These are phyloP conservation scores for Sus scrofa DNA, from an alignment of 2,113 vertebrate species.

Conservation along the genomic window T2T-Sscrofa CM000820.6:138677001-138677500, in stretches of 20 bases:
- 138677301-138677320: background rate
- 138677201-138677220: conserved; percentile 4
- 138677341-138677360: background rate
- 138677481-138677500: background rate
- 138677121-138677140: background rate
- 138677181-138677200: conserved; percentile 33
- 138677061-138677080: background rate
- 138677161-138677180: background rate
- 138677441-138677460: background rate
- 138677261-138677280: conserved; percentile 5
- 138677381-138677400: background rate
- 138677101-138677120: background rate
- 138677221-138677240: background rate
- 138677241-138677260: background rate
- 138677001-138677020: background rate
- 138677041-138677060: background rate
- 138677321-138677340: background rate
- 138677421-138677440: background rate
- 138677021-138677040: background rate
- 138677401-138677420: background rate
- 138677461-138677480: background rate
- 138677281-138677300: rapidly evolving
- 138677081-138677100: background rate
- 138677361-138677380: background rate
- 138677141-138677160: background rate